Evolutionary conservation across 2,113 vertebrate genomes (phyloP).

Genomic region (Acanthochromis polyacanthus): DNA sequence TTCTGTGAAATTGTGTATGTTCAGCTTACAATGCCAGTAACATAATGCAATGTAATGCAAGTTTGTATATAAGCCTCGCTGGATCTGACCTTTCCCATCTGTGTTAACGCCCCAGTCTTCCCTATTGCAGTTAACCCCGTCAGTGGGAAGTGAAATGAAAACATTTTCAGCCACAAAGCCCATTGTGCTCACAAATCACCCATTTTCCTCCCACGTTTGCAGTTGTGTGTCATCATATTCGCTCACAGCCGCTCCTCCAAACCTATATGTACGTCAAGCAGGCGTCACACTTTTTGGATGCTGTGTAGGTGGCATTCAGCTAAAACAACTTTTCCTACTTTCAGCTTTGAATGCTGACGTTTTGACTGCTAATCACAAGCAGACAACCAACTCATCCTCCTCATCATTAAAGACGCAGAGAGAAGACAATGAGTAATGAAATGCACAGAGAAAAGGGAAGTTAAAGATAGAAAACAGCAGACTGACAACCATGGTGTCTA

Average conservation of each 20-base stretch:
- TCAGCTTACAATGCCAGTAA: not conserved
- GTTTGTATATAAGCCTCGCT: not conserved
- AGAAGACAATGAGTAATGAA: not conserved
- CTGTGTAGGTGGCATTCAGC: not conserved
- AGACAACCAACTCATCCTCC: not conserved
- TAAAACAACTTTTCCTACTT: not conserved
- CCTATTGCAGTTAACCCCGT: not conserved
- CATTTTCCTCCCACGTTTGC: slow-evolving; percentile 25
- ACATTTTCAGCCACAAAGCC: slow-evolving; percentile 23
- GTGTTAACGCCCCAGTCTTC: slow-evolving; percentile 15
- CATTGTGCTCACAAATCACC: slow-evolving; percentile 46
- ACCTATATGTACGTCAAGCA: slow-evolving; percentile 15
- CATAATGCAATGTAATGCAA: not conserved
- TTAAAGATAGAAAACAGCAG: not conserved
- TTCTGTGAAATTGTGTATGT: not conserved
- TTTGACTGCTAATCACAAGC: not conserved
- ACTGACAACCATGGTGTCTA: not conserved
- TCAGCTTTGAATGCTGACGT: not conserved
- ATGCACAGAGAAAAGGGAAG: not conserved
- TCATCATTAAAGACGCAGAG: not conserved
- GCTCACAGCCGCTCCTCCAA: slow-evolving; percentile 27
- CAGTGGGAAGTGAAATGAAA: slow-evolving; percentile 47
- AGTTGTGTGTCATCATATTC: slow-evolving; percentile 21
- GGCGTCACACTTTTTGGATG: slow-evolving; percentile 11
- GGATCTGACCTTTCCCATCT: slow-evolving; percentile 16